Evolutionary conservation across 2,797 vertebrate genomes (phyloP), one percentile per base, ranked within the genome.

Genomic region (Chelon labrosus): DNA sequence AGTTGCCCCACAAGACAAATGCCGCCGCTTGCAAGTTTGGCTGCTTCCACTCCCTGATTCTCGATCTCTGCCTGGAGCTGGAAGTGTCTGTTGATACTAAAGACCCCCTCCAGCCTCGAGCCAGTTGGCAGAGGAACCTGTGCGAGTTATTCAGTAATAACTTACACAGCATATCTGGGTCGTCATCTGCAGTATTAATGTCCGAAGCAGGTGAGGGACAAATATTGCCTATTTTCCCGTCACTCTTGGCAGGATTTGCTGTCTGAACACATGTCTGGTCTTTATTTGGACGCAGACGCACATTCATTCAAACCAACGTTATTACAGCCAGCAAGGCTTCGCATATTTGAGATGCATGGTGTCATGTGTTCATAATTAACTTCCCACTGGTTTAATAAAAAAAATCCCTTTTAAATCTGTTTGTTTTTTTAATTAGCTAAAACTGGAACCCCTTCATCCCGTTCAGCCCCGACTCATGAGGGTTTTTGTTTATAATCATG

Each of bases 161-260:
- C 75, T 41, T 46, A 51, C 55, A 10, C 55, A 56, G 53, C 69
- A 83, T 85, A 86, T 88, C 76, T 68, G 47, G 56, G 65, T 67
- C 8, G 62, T 76, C 73, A 81, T 80, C 72, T 64, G 63, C 31
- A 11, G 70, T 77, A 68, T 78, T 65, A 63, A 73, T 82, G 79
- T 83, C 80, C 65, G 56, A 79, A 83, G 88, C 88, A 89, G 89
- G 84, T 89, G 89, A 87, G 59, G 80, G 80, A 70, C 74, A 73
- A 65, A 80, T 70, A 67, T 73, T 73, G 75, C 41, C 51, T 41
- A 51, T 68, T 80, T 75, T 52, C 25, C 78, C 16, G 25, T 84
- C 67, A 59, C 65, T 75, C 70, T 80, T 83, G 80, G 89, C 69
- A 73, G 77, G 65, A 68, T 83, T 70, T 75, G 50, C 69, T 65